Conservation (phyloP, 2,888 invertebrate genomes). For the Drosophila nigritarsus region DNA sequence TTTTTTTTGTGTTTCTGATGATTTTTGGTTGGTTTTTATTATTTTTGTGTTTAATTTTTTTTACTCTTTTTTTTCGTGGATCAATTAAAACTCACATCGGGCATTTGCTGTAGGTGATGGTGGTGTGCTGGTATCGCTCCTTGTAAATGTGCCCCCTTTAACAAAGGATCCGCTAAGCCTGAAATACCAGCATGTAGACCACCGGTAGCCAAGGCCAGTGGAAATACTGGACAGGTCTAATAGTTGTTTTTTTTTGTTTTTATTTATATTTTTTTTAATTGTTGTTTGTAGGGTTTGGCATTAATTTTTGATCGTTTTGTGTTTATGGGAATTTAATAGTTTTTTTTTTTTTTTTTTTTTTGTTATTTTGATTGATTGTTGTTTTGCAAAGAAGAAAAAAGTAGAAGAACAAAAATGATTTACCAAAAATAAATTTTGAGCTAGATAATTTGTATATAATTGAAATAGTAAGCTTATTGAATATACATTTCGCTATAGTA, state of each 20-base stretch:
- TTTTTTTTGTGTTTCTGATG: constrained; percentile 8
- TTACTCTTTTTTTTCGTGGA: constrained; percentile 31
- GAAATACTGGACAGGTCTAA: constrained; percentile 86
- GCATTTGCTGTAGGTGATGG: constrained; percentile 85
- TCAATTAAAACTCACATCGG: constrained; percentile 85
- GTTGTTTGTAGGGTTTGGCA: neutral
- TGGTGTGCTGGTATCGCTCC: constrained; percentile 85
- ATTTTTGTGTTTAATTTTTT: constrained; percentile 19
- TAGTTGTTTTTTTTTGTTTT: constrained; percentile 24
- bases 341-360: neutral
- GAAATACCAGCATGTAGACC: constrained; percentile 86
- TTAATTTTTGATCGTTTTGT: constrained; percentile 22
- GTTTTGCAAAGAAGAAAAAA: constrained; percentile 62
- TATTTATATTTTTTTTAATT: constrained; percentile 10
- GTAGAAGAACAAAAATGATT: constrained; percentile 73
- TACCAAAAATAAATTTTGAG: constrained; percentile 69
- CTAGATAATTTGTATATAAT: constrained; percentile 53
- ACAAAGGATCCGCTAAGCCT: constrained; percentile 85
- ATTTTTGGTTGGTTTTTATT: constrained; percentile 17
- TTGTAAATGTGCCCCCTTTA: constrained; percentile 85
- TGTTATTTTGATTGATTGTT: constrained; percentile 10
- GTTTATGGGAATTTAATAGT: constrained; percentile 28
- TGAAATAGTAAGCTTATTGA: constrained; percentile 60
- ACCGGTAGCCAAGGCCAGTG: constrained; percentile 85
- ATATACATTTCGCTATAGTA: constrained; percentile 48